Base-by-base conservation (phyloP, 92 coral and sea anemone species). In the Siderastrea siderea region DNA sequence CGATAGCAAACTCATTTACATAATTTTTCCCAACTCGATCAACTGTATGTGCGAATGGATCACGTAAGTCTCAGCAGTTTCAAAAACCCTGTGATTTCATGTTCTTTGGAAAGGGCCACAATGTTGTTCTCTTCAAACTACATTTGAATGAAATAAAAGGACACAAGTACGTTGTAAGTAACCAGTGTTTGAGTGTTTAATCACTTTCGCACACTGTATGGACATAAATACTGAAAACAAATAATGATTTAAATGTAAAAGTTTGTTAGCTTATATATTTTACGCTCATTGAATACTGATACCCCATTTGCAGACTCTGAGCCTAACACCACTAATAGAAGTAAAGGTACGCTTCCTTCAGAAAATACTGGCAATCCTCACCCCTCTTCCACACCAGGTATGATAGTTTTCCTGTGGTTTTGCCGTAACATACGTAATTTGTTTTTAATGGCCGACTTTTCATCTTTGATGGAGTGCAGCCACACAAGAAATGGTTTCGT, bases 1-100 rank as follows among this genome's bases (percentile, higher is more conserved):
- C 86, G 15, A 50, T 82, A 82, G 45, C 75, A 59, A 82, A 82
- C 46, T 69, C 26, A 82, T 82, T 82, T 82, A 69, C 86, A 82
- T 82, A 82, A 82, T 67, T 52, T 82, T 82, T 71, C 86, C 50
- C 17, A 69, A 44, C 80, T 44, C 9, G 19, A 7, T 76, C 67
- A 69, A 82, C 86, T 69, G 86, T 82, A 82, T 69, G 59, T 72
- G 58, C 48, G 7, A 38, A 26, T 71, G 13, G 38, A 71, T 55
- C 77, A 71, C 43, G n/a, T 71, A 58, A 57, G 48, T 11, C 14
- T 57, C 17, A 17, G 59, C 2, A 14, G 48, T 72, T 16, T 15
- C 13, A 48, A 1, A 72, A 53, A 71, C 46, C 46, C 55, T 71
- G 47, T 71, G 75, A 17, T 71, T 71, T 71, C 6, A 46, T 12